Evolutionary conservation across 2,888 invertebrate genomes (phyloP), one percentile per base, ranked within the genome.

Genomic region (Dasysyrphus tricinctus): DNA sequence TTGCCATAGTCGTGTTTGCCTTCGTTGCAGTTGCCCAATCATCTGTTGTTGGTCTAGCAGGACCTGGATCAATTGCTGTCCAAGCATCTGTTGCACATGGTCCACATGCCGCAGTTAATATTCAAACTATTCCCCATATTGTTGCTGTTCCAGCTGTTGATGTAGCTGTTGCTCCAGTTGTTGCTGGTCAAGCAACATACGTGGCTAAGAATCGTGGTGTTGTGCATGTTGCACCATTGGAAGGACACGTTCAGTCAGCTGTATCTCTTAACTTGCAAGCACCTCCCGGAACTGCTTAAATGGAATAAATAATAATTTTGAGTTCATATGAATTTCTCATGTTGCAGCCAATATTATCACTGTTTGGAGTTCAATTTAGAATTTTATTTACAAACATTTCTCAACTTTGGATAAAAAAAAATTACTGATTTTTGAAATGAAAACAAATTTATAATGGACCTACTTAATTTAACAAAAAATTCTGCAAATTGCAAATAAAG

Each of bases 191-290:
- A 24, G 76, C 77, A 8, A 75, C 77, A 16, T 93, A 93, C 78
- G 93, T 93, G 29, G 93, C 93, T 47, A 93, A 93, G 57, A 93
- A 91, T 57, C 92, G 92, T 83, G 93, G 93, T 78, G 91, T 93
- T 32, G 88, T 93, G 8, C 93, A 93, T 88, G 91, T 92, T 54
- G 93, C 93, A 61, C 93, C 93, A 24, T 90, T 93, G 72, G 92
- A 93, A 44, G 92, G 93, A 90, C 93, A 93, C 87, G 67, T 76
- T 7, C 88, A 88, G 24, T 89, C 89, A n/a, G 88, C 88, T 29
- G 81, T 88, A 9, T 88, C 89, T 11, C 90, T 93, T 75, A 93
- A 93, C 89, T 90, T 93, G 16, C 92, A 92, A 78, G 93, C 93
- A 81, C 93, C 93, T 34, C 93, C 93, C 88, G 93, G 93, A 90